These are phyloP conservation scores for Allacma fusca DNA, from an alignment of 2,888 invertebrate genomes.

Conservation along the genomic window DNA sequence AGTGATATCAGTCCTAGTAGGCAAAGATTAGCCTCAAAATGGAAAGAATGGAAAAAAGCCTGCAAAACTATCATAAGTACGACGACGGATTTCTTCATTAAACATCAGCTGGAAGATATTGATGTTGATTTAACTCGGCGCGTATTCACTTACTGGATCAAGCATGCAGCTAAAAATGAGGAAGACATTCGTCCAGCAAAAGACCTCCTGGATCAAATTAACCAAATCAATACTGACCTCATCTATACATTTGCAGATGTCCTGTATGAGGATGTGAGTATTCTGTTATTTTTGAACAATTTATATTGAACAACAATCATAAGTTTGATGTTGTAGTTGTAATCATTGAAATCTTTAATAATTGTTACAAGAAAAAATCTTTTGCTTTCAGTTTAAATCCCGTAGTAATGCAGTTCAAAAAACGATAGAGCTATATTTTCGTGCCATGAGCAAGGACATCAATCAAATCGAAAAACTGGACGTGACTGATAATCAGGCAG, in stretches of 20 bases:
- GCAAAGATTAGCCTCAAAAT: constrained; percentile 35
- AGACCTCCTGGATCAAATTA: constrained; percentile 31
- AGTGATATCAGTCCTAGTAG: neutral
- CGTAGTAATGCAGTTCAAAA: constrained; percentile 14
- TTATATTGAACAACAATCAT: too few species aligned
- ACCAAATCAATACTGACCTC: constrained; percentile 34
- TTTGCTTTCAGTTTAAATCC: constrained; percentile 10
- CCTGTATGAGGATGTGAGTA: constrained; percentile 30
- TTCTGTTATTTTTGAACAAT: neutral
- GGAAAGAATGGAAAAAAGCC: constrained; percentile 45
- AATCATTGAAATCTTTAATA: too few species aligned
- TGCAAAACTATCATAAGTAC: constrained; percentile 5
- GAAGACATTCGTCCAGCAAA: constrained; percentile 22
- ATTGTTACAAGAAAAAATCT: too few species aligned
- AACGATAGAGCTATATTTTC: constrained; percentile 46
- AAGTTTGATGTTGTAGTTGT: too few species aligned
- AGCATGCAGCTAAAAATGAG: neutral
- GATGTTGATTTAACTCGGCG: neutral
- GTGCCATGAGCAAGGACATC: constrained; percentile 50
- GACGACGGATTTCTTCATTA: neutral
- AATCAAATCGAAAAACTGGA: constrained; percentile 47
- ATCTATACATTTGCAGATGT: constrained; percentile 46
- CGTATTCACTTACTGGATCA: constrained; percentile 26
- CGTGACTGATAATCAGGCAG: constrained; percentile 10
- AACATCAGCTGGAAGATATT: neutral